Percentiles rank a stretch among this genome's conserved stretches.
Evolutionary conservation across 1,140 invertebrate species (phyloP).

Genomic region (Pomacea maculata): DNA sequence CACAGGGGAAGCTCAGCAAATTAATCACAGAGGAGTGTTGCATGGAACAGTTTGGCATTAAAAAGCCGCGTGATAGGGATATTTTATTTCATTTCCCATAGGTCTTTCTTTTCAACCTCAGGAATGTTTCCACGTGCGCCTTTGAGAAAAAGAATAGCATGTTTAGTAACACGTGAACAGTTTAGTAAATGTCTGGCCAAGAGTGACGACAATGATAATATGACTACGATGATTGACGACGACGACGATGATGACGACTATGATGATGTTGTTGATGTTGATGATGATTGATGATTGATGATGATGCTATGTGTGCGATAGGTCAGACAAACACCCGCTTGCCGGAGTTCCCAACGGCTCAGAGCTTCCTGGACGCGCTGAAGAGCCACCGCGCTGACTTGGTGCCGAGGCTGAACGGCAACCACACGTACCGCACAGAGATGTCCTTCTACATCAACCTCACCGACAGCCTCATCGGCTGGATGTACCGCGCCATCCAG

Average conservation of each 20-base stretch:
- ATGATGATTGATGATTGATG: neutral
- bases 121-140: neutral
- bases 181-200: neutral
- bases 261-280: neutral
- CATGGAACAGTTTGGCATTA: too few species aligned
- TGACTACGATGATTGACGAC: neutral
- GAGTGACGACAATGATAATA: neutral
- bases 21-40: too few species aligned
- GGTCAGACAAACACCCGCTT: conserved; percentile 5
- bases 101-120: too few species aligned
- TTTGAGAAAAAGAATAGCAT: neutral
- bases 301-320: neutral
- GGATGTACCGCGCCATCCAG: conserved; percentile 37
- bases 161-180: neutral
- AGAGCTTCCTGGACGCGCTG: conserved; percentile 16
- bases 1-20: too few species aligned
- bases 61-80: too few species aligned
- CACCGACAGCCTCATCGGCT: conserved; percentile 29
- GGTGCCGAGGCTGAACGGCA: conserved; percentile 19
- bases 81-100: too few species aligned
- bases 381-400: conserved; percentile 29
- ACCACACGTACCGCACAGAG: conserved; percentile 25
- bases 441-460: conserved; percentile 36
- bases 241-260: neutral
- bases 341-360: neutral